Base-by-base conservation (phyloP, 1,140 invertebrate species). In the Notospermus geniculatus region DNA sequence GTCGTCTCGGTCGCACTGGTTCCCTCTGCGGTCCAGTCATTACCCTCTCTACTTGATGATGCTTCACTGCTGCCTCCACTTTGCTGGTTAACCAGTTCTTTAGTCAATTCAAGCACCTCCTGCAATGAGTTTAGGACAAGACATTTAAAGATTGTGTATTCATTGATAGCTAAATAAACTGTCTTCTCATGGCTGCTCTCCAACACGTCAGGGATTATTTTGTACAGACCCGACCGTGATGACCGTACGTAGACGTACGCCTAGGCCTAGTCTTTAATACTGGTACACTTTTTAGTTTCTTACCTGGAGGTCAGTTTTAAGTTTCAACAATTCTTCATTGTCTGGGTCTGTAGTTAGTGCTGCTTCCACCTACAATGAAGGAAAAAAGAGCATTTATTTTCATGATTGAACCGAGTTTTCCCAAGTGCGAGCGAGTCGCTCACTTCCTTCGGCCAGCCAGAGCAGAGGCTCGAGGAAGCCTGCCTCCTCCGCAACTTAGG, bases 21-120 rank as follows among this genome's bases (percentile, higher is more conserved):
- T 25, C 55, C 61, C 2, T 60, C 43, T 52, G 54, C 57, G 7
- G 27, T 53, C 7, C 32, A 57, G 13, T 43, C 52, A 5, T 56
- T 46, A 2, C 32, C 57, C 2, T 28, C 55, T 32, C 54, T 64
- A 7, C 54, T 39, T 23, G 25, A 52, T 19, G 53, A 59, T 17
- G 61, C n/a, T n/a, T n/a, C n/a, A n/a, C n/a, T n/a, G n/a, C 56
- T 29, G 62, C 25, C 17, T 62, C 45, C 46, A 72, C 69, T 30
- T 5, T 50, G 46, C 4, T 67, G 64, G 25, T 65, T 67, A 69
- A 93, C 88, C 46, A 97, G 85, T 83, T 97, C 92, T 73, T 89
- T 85, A 50, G 93, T 96, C 67, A 97, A 82, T 70, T 90, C 88
- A 71, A 97, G 95, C 64, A 97, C 93, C 85, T 97, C 93, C 81